Evolutionary conservation across 2,797 vertebrate species (phyloP), one percentile per base, ranked within the genome.

Genomic region (Chrysocyon brachyurus): DNA sequence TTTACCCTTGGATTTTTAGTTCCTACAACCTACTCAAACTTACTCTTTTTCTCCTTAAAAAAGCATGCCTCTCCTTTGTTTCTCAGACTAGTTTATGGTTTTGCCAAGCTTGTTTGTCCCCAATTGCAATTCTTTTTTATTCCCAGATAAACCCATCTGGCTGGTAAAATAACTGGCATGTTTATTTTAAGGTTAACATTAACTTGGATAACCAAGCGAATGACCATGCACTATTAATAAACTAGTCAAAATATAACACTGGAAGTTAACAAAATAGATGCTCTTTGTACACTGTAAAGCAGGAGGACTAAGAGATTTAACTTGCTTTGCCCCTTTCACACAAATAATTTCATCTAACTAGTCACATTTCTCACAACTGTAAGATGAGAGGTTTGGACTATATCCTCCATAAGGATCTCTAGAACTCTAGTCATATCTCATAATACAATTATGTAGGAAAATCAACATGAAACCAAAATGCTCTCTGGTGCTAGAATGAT

Each of bases 401-500:
- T 63, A 92, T 68, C 21, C 63, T 87, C 52, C 52, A 15, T 36
- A 81, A 94, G n/a, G 33, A 63, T 92, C 75, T 31, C 54, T 90
- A 40, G 3, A 93, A 22, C 19, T 93, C 56, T 59, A 56, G 26
- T 85, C 64, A 56, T 85, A 57, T 36, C 31, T 81, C 73, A 94
- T 5, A 72, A 70, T 40, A 86, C 0, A 75, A 75, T 57, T 61
- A 91, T 26, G 61, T 79, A 66, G 77, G 12, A 21, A 84, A 92
- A 91, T 93, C 95, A 87, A 92, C 46, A n/a, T 86, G 61, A 96
- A 96, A 92, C 15, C 86, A 92, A 95, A 97, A 70, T 56, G 46
- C 36, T 88, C 70, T 92, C 26, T 96, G 54, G 12, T 87, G 75
- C 16, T 90, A 93, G 64, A 75, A 2, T 57, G 36, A 64, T 68